phyloP scores from a whole-genome alignment of 2,113 vertebrate species.

The Cyprinus carpio region DNA sequence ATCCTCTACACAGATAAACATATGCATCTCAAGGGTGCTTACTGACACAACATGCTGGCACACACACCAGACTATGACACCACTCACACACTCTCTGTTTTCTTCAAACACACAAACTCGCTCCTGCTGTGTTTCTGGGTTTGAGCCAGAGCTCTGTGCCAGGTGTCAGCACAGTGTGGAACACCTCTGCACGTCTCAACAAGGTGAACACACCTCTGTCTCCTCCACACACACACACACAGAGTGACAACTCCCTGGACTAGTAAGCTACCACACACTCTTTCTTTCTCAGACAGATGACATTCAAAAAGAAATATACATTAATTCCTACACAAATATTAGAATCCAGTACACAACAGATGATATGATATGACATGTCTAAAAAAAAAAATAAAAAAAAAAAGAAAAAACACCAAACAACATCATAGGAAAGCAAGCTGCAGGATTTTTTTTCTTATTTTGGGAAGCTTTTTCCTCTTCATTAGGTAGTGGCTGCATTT shows the following conservation, averaged over 20 bases:
- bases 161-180: conserved; percentile 42
- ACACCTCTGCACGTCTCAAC: conserved; percentile 45
- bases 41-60: conserved; percentile 41
- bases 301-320: background rate
- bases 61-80: conserved; percentile 40
- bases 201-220: conserved; percentile 47
- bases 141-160: conserved; percentile 42
- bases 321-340: background rate
- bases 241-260: background rate
- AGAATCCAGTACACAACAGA: background rate
- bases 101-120: conserved; percentile 33
- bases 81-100: conserved; percentile 16
- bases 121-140: conserved; percentile 31
- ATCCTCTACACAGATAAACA: conserved; percentile 5
- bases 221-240: conserved; percentile 25
- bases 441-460: too few relatives aligned
- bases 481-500: background rate
- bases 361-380: background rate
- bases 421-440: too few relatives aligned
- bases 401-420: background rate
- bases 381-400: background rate
- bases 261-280: conserved; percentile 3
- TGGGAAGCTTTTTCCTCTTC: too few relatives aligned
- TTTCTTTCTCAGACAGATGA: conserved; percentile 15
- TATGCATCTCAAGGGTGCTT: conserved; percentile 26